A percentile compares a stretch with the other conserved stretches of the same genome.
These are phyloP conservation scores for Macrophya annulata DNA, from an alignment of 2,888 invertebrate species.

Conservation along the genomic window DNA sequence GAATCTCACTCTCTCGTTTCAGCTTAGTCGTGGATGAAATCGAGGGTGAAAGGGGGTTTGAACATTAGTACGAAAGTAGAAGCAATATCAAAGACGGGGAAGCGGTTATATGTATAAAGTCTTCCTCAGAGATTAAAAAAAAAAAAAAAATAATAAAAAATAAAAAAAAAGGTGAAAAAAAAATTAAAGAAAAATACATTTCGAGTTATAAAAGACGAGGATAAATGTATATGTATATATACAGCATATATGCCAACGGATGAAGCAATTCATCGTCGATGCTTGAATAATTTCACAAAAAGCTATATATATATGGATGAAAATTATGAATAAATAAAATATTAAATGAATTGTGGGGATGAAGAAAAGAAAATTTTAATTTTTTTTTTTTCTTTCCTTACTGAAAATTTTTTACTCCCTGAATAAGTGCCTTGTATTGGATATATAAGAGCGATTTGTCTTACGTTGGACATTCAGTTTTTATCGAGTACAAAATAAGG, in stretches of 20 bases:
- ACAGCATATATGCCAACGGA: too few species aligned
- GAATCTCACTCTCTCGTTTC: constrained; percentile 25
- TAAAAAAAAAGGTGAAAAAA: neutral
- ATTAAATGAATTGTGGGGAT: too few species aligned
- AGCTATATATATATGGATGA: too few species aligned
- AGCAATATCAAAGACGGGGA: constrained; percentile 47
- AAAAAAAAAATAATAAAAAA: too few species aligned
- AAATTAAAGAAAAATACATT: too few species aligned
- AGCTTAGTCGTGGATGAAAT: constrained; percentile 22
- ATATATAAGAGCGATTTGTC: constrained; percentile 23
- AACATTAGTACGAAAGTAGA: constrained; percentile 41
- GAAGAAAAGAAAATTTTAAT: too few species aligned
- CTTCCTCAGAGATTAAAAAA: neutral
- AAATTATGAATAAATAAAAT: too few species aligned
- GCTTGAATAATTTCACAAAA: too few species aligned
- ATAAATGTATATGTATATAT: too few species aligned
- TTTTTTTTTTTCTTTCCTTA: neutral
- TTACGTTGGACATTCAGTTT: neutral
- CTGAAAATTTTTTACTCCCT: neutral
- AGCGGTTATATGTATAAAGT: neutral
- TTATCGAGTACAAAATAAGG: constrained; percentile 13
- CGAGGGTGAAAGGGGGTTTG: neutral
- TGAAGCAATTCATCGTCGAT: too few species aligned
- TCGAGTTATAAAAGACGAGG: too few species aligned
- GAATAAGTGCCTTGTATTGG: neutral